These are phyloP conservation scores for Silurus lanzhouensis DNA, from an alignment of 2,797 vertebrate genomes.

Conservation along the genomic window DNA sequence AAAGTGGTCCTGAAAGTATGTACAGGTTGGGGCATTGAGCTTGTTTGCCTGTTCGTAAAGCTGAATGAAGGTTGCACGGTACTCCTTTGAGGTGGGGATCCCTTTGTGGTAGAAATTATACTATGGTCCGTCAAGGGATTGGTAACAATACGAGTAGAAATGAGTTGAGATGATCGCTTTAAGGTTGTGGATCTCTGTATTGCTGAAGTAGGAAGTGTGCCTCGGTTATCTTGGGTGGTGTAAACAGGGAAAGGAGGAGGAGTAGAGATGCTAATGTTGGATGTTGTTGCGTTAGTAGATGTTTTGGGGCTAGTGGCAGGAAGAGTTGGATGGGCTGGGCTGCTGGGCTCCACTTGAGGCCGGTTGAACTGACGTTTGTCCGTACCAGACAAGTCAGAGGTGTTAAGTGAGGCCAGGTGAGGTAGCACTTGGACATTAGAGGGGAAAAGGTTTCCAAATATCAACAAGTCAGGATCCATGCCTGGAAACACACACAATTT, in stretches of 20 bases:
- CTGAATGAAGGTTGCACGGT: constrained; percentile 25
- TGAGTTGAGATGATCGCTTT: neutral
- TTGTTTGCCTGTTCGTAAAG: constrained; percentile 15
- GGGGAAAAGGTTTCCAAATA: constrained; percentile 84
- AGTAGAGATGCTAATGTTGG: neutral
- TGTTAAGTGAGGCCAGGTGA: constrained; percentile 68
- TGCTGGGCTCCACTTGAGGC: constrained; percentile 53
- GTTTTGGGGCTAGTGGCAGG: neutral
- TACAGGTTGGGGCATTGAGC: constrained; percentile 31
- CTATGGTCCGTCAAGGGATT: constrained; percentile 42
- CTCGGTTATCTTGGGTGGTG: constrained; percentile 6
- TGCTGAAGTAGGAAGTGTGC: constrained; percentile 12
- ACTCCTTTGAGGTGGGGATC: constrained; percentile 30
- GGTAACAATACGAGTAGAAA: constrained; percentile 11
- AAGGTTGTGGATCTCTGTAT: constrained; percentile 30
- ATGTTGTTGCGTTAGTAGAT: neutral
- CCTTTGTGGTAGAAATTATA: constrained; percentile 51
- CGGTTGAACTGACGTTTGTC: constrained; percentile 76
- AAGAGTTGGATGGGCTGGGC: constrained; percentile 32
- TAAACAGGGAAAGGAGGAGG: neutral
- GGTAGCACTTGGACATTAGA: constrained; percentile 69
- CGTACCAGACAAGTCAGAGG: constrained; percentile 65
- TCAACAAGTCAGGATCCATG: constrained; percentile 89
- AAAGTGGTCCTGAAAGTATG: neutral
- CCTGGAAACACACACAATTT: constrained; percentile 70